These are phyloP conservation scores for Lycodopsis pacificus DNA, from an alignment of 2,797 vertebrate genomes.

Conservation along the genomic window DNA sequence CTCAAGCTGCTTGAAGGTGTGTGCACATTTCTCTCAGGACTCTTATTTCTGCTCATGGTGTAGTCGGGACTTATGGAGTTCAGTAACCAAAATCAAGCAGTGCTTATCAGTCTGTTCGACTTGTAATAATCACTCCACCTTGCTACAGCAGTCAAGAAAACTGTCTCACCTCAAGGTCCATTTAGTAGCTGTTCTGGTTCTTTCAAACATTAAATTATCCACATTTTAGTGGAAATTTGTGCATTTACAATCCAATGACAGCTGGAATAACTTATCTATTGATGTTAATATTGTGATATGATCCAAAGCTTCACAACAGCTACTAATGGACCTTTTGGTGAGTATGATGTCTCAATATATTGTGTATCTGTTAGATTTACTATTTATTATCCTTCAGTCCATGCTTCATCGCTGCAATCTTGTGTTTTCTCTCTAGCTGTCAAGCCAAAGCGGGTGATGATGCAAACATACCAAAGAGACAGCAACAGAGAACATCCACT, in stretches of 20 bases:
- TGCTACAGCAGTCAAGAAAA: background rate
- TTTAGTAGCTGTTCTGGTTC: background rate
- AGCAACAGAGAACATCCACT: slow-evolving; percentile 65
- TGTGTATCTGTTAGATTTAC: background rate
- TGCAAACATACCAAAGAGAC: slow-evolving; percentile 63
- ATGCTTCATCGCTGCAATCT: background rate
- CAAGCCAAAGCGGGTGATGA: slow-evolving; percentile 16
- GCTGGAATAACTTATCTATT: background rate
- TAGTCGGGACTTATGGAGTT: background rate
- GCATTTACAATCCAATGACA: background rate
- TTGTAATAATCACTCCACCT: background rate
- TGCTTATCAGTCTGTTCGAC: background rate
- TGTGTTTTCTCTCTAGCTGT: slow-evolving; percentile 33
- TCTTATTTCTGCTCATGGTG: background rate
- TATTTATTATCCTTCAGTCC: background rate
- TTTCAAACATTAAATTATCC: background rate
- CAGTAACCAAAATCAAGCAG: background rate
- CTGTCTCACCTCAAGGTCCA: background rate
- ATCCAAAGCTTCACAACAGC: background rate
- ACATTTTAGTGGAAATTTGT: background rate
- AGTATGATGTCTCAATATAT: background rate
- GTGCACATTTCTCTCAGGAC: background rate
- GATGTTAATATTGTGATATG: background rate
- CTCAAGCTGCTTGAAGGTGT: slow-evolving; percentile 54
- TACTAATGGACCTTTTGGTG: background rate